phyloP scores from a whole-genome alignment of 2,888 invertebrate genomes.

The Synergus itoensis region DNA sequence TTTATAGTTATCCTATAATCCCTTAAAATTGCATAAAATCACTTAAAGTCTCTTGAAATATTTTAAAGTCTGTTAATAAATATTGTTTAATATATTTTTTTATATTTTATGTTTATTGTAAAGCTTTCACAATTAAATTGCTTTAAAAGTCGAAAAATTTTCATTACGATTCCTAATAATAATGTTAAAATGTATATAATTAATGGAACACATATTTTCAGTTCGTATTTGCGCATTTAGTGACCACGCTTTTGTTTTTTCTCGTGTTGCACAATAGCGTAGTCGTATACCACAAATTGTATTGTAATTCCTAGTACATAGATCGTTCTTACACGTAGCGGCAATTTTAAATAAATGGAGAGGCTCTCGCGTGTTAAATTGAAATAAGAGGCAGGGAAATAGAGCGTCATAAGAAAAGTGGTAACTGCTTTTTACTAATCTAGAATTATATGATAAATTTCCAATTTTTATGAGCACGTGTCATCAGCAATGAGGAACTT shows the following conservation, averaged over 20 bases:
- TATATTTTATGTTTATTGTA: too few species aligned
- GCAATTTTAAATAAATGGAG: conserved; percentile 23
- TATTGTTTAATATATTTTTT: too few species aligned
- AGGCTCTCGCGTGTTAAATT: conserved; percentile 8
- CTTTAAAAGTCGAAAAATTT: too few species aligned
- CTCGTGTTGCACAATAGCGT: conserved; percentile 2
- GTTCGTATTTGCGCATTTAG: too few species aligned
- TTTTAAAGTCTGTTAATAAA: too few species aligned
- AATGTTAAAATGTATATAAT: neutral
- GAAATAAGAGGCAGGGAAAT: conserved; percentile 26
- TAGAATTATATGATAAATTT: conserved; percentile 10
- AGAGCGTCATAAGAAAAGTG: conserved; percentile 26
- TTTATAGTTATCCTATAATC: too few species aligned
- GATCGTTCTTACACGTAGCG: neutral
- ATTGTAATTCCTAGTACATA: neutral
- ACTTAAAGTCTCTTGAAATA: too few species aligned
- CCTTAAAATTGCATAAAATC: too few species aligned
- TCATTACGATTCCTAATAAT: too few species aligned
- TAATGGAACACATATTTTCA: neutral
- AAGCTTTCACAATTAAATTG: too few species aligned
- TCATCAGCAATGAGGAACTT: neutral
- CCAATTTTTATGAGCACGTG: conserved; percentile 1
- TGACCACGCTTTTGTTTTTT: neutral
- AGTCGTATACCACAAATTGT: conserved; percentile 1
- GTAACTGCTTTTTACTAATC: conserved; percentile 2